A percentile compares a stretch with the other conserved stretches of the same genome.
Evolutionary conservation across 2,113 vertebrate genomes (phyloP).

Genomic region (Ia io): DNA sequence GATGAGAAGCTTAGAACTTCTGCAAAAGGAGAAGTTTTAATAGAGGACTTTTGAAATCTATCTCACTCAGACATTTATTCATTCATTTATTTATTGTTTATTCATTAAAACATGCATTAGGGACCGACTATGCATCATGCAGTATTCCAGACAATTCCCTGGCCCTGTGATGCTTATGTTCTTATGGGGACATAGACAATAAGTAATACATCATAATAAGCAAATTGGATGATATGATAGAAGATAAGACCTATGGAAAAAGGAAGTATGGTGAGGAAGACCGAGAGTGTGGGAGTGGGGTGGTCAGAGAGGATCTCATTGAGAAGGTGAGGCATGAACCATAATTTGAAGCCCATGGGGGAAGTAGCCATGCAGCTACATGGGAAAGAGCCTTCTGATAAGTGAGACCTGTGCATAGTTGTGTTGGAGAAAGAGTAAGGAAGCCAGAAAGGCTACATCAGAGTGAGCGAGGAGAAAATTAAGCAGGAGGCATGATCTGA

Average conservation of each 20-base stretch:
- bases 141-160: neutral
- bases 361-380: neutral
- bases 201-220: neutral
- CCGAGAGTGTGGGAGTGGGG: too few relatives aligned
- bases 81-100: neutral
- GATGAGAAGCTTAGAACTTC: neutral
- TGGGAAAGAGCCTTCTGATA: neutral
- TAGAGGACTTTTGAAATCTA: neutral
- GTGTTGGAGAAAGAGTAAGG: neutral
- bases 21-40: neutral
- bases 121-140: too few relatives aligned
- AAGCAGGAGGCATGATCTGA: neutral
- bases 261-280: neutral
- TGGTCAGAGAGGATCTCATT: neutral
- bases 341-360: neutral
- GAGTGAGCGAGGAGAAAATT: neutral
- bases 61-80: neutral
- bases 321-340: neutral
- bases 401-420: neutral
- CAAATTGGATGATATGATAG: neutral
- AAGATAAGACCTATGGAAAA: neutral
- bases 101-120: neutral
- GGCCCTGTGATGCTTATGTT: neutral
- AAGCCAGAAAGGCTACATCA: neutral
- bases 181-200: neutral